Conservation (phyloP, 1,140 invertebrate genomes). For the Drosophila ogumai region DNA sequence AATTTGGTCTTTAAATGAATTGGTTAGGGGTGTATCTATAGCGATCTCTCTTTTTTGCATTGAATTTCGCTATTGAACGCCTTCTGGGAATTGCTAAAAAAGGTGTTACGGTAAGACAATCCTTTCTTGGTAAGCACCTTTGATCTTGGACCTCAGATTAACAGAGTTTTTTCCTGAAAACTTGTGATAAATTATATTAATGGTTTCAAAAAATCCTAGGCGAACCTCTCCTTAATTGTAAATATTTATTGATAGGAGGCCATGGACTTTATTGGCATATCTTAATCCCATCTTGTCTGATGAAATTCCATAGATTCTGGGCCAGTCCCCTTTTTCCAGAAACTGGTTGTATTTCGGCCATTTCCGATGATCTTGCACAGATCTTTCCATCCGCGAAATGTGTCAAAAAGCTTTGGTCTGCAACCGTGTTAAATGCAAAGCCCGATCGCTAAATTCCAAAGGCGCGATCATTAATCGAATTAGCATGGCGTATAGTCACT, state of each 20-base stretch:
- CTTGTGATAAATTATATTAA: not conserved
- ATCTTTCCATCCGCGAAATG: conserved; percentile 29
- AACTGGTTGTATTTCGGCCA: conserved; percentile 26
- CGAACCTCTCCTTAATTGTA: too few relatives aligned
- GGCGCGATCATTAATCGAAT: conserved; percentile 62
- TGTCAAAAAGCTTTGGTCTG: conserved; percentile 44
- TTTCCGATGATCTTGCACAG: conserved; percentile 7
- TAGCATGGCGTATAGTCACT: conserved; percentile 51
- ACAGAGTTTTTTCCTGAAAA: not conserved
- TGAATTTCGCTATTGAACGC: conserved; percentile 6
- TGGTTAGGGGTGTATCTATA: not conserved
- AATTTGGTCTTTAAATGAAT: conserved; percentile 1
- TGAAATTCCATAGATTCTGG: conserved; percentile 20
- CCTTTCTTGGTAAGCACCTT: not conserved
- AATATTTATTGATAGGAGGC: not conserved
- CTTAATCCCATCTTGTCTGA: not conserved
- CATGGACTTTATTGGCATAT: not conserved
- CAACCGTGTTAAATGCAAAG: conserved; percentile 62
- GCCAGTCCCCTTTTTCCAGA: conserved; percentile 8
- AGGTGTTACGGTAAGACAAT: not conserved
- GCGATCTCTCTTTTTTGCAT: not conserved
- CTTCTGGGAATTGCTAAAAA: conserved; percentile 6
- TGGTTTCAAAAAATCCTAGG: not conserved
- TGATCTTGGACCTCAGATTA: not conserved
- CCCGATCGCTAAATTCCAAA: conserved; percentile 45